Evolutionary conservation across 2,888 invertebrate genomes (phyloP), one percentile per base, ranked within the genome.

Genomic region (Muscina levida): DNA sequence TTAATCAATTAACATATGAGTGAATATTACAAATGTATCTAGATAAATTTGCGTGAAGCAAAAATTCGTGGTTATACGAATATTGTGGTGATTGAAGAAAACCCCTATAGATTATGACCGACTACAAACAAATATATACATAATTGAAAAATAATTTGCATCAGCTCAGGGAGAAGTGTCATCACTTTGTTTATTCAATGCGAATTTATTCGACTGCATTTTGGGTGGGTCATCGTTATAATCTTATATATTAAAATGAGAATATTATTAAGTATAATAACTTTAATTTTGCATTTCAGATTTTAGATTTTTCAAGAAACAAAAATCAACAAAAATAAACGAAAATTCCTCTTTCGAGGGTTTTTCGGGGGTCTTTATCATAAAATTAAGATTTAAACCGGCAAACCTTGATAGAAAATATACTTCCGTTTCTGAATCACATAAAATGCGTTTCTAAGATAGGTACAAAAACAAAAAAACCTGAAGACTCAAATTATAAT

Each of bases 361-460:
- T 31, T 31, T 31, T 8, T 31, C 8, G 3, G 3, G 3, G 31
- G 31, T 31, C 8, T 5, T 31, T 5, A 31, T 31, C 31, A 5
- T 31, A 31, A 31, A 31, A 8, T 5, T 31, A 8, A 31, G 31
- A 3, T 31, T 31, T 3, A 31, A n/a, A 70, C 62, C 56, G 73
- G 79, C 73, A 74, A 82, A 80, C 83, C 82, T 83, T 83, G 83
- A 82, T 53, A 24, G 26, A 57, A 66, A 37, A 74, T 42, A 82
- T 42, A 82, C 81, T 82, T 78, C 78, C 81, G 77, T 78, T 77
- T 75, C 15, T 67, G 67, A 77, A 72, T 31, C 13, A 44, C n/a
- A 70, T 22, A 1, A 46, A 15, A 62, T 42, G 13, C 19, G 39
- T 6, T 65, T 56, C 46, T 53, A 11, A 53, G 53, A 6, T 1